A percentile compares a stretch with the other conserved stretches of the same genome.
Conservation (phyloP, 2,888 invertebrate species). For the Diadromus collaris region DNA sequence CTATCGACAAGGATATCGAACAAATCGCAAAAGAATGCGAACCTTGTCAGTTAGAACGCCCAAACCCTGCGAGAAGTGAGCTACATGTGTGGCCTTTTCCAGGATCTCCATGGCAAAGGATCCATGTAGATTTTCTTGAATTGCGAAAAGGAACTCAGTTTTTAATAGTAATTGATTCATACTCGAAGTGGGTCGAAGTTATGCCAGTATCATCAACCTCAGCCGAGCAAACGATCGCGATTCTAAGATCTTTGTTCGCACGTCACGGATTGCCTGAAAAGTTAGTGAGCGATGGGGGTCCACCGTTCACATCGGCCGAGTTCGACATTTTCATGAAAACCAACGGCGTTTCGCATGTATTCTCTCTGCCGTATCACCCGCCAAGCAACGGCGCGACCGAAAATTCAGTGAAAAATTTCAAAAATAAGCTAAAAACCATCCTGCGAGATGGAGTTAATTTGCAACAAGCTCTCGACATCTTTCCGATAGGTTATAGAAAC, state of each 20-base stretch:
- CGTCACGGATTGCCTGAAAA: constrained; percentile 31
- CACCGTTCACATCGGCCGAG: constrained; percentile 29
- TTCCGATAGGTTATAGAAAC: constrained; percentile 14
- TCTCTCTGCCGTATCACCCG: constrained; percentile 33
- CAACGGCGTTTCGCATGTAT: constrained; percentile 47
- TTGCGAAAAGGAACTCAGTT: constrained; percentile 50
- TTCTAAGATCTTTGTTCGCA: constrained; percentile 36
- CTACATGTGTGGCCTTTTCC: constrained; percentile 61
- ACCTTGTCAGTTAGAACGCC: neutral
- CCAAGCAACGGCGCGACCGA: constrained; percentile 54
- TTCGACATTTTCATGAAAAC: constrained; percentile 37
- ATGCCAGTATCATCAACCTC: constrained; percentile 1
- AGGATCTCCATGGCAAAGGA: constrained; percentile 60
- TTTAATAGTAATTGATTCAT: constrained; percentile 65
- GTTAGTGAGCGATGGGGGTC: constrained; percentile 47
- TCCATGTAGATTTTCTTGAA: constrained; percentile 63
- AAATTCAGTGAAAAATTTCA: constrained; percentile 52
- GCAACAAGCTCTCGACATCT: neutral
- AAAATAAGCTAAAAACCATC: constrained; percentile 24
- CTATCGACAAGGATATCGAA: constrained; percentile 57
- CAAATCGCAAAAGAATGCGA: constrained; percentile 33
- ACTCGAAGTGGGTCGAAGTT: constrained; percentile 52
- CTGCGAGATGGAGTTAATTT: neutral
- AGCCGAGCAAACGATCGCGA: constrained; percentile 1
- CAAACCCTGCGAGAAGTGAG: neutral